Base-by-base conservation (phyloP, 2,888 invertebrate species). In the Meganola albula region DNA sequence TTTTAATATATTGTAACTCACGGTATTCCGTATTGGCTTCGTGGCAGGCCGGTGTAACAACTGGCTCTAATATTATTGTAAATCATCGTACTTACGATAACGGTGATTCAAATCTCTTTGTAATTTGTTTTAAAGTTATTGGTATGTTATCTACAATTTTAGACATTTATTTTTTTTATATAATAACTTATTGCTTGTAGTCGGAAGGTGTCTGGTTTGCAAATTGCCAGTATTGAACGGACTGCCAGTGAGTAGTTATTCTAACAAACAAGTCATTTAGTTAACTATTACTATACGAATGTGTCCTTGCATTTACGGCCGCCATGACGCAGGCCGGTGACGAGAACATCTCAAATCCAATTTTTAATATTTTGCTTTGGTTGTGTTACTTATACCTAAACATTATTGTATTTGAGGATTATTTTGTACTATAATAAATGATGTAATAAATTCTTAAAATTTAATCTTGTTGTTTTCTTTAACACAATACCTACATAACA, bases 371-470 rank as follows among this genome's bases (percentile, higher is more conserved):
- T 79, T 83, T 79, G 82, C 80, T 84, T 84, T 77, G 84, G 84
- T 85, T 85, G 84, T 85, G 84, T 84, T 84, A 83, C 78, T 78
- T 82, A 78, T 79, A 77, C 69, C 68, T 74, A 71, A 68, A 76
- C 77, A 78, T 78, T 78, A 80, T 74, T 78, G 74, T 82, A 84
- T 80, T 79, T 82, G 83, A 83, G 75, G 82, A 80, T 82, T 82
- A 84, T 84, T 85, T 84, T 84, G 82, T 83, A 82, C 76, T 74
- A 78, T 83, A 82, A 82, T 53, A 55, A 53, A 53, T 76, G 72
- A 76, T 79, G 77, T 80, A 85, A 82, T 84, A 85, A 83, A 85
- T 74, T 76, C 79, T 74, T 80, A 75, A 79, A 74, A 71, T 52
- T 68, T 48, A 59, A 47, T 54, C 40, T 43, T 37, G 24, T 40